Conservation (phyloP, 2,113 vertebrate genomes). For the Fregata magnificens region DNA sequence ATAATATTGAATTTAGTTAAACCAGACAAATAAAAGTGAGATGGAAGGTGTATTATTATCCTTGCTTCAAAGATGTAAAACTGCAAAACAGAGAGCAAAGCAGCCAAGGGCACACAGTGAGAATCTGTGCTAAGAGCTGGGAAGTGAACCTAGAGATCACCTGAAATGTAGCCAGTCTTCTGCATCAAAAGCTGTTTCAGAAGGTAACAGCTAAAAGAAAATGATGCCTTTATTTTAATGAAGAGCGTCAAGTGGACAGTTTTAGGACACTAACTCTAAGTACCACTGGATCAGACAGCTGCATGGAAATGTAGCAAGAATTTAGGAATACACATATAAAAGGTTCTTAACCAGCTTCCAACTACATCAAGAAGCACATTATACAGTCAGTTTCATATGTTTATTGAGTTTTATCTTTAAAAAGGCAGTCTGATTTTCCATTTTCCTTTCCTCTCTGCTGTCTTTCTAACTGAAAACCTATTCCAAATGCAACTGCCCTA, state of each 20-base stretch:
- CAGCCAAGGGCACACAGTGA: neutral
- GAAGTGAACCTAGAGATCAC: neutral
- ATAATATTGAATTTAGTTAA: neutral
- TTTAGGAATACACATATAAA: neutral
- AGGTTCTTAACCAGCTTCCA: neutral
- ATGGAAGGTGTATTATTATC: neutral
- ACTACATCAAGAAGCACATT: neutral
- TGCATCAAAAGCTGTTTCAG: neutral
- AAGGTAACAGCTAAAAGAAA: neutral
- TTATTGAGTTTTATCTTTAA: neutral
- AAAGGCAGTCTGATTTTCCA: neutral
- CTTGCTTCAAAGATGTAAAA: neutral
- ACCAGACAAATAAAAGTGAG: neutral
- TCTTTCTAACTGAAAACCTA: neutral
- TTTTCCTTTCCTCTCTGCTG: neutral
- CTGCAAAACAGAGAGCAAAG: neutral
- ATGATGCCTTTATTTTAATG: neutral
- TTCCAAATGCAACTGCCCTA: neutral
- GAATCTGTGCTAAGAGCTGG: neutral
- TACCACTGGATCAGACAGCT: neutral
- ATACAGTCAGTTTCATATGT: neutral
- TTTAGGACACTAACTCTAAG: neutral
- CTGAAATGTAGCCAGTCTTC: neutral
- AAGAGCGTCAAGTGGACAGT: neutral
- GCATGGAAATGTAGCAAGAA: neutral